Evolutionary conservation across 2,888 invertebrate genomes (phyloP).

Genomic region (Colletes collaris): DNA sequence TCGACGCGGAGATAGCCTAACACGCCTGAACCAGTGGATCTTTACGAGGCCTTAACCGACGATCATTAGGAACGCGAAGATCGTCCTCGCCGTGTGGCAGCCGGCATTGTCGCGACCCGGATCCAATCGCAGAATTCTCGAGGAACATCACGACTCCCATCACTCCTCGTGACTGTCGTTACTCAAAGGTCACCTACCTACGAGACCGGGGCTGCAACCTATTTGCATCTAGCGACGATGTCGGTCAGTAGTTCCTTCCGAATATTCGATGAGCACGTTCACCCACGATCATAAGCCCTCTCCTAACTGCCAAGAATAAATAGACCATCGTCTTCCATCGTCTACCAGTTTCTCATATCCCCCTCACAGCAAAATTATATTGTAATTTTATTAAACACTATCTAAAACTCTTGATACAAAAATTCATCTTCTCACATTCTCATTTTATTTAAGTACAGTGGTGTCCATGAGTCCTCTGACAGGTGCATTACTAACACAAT

Average conservation of each 20-base stretch:
- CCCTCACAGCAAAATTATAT: too few species aligned
- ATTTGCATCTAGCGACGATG: constrained; percentile 54
- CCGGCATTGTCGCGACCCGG: constrained; percentile 74
- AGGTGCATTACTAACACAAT: too few species aligned
- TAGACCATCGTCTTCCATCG: too few species aligned
- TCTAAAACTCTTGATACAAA: too few species aligned
- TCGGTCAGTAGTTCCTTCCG: constrained; percentile 62
- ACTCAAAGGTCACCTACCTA: constrained; percentile 71
- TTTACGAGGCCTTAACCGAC: constrained; percentile 62
- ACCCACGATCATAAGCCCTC: not conserved
- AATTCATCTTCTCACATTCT: too few species aligned
- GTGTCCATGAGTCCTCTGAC: too few species aligned
- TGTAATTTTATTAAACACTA: too few species aligned
- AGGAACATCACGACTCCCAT: constrained; percentile 71
- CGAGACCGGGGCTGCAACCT: constrained; percentile 21
- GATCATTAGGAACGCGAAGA: constrained; percentile 67
- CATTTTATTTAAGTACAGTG: too few species aligned
- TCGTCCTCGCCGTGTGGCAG: constrained; percentile 50
- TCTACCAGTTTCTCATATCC: too few species aligned
- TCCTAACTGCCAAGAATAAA: too few species aligned
- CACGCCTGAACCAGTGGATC: constrained; percentile 33
- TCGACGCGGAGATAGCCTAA: constrained; percentile 23
- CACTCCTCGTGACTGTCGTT: constrained; percentile 72
- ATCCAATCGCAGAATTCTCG: constrained; percentile 72
- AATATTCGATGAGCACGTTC: constrained; percentile 26